Evolutionary conservation across 2,113 vertebrate species (phyloP), one percentile per base, ranked within the genome.

Genomic region (Probosciger aterrimus): DNA sequence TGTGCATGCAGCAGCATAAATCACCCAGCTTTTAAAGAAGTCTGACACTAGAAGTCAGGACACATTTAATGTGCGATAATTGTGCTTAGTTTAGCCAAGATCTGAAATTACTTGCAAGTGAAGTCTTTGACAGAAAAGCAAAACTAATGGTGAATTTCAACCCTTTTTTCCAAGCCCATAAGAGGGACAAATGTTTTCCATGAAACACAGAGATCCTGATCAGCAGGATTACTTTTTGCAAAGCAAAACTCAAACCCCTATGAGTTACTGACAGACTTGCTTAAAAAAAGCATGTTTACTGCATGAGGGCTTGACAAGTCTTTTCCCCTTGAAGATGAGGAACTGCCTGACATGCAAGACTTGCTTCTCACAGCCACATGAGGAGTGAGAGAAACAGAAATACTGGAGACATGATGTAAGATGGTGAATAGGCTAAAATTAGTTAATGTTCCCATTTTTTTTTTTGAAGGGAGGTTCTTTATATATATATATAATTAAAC

Each of bases 51-150:
- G 14, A 35, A 20, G 14, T 22, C 24, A 24, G 55, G 62, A 43
- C 11, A 6, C 12, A 7, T 68, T 68, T 18, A 37, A 39, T 3
- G 0, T 28, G 3, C 12, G 1, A 2, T 3, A 20, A 4, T 3
- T 41, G 28, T 49, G 59, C 59, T 82, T 12, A 13, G 41, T n/a
- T 77, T 80, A 67, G 12, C 53, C 27, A 9, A 60, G 9, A 20
- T 76, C 75, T 59, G 37, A 68, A 60, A 8, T 30, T 25, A 67
- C 28, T 35, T 64, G 53, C 28, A 39, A 77, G 47, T 8, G 8
- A 77, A 87, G 47, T 2, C 11, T 41, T 79, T 18, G 30, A 81
- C 69, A 83, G 50, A 75, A 88, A 91, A 90, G 27, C 23, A 62
- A 74, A 90, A 60, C 19, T 52, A 74, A 71, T 7, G 14, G 27